Base-by-base conservation (phyloP, 2,113 vertebrate species). In the Colius striatus region DNA sequence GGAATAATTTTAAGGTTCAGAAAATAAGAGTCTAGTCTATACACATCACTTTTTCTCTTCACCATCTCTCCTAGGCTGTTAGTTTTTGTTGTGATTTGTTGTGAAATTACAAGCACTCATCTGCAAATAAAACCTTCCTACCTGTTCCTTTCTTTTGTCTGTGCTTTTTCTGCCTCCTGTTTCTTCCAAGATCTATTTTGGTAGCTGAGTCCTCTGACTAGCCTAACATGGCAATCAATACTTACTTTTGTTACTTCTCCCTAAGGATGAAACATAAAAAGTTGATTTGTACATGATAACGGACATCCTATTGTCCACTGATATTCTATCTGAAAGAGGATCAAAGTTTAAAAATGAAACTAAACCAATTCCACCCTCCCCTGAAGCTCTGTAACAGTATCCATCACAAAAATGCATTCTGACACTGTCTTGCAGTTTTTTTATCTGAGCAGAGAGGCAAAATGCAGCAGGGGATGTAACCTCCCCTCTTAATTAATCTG, bases 221-320 rank as follows among this genome's bases (percentile, higher is more conserved):
- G 38, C 47, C 83, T 67, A 92, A 89, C 83, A 23, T 41, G 91
- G 63, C 61, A 80, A 90, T 90, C 92, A 95, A 90, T 96, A 90
- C 41, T 58, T 68, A n/a, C 41, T 92, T 93, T 86, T 88, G 72
- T 83, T 94, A 77, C 48, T 78, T 61, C 48, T 78, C 89, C 65
- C 76, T 55, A 51, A 81, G 80, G 73, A 93, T 11, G 1, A 54
- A 92, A 89, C 38, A 86, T 21, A 29, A 83, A 92, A 94, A 95
- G 79, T 87, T 86, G 50, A 80, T 89, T 86, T 84, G 38, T 73
- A 74, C 41, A 76, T 70, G 41, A 45, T 47, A 90, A 73, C 20
- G 70, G 53, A 48, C 70, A 74, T 55, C 8, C 61, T 81, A 91
- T 81, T 78, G 73, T 74, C 48, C 43, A 67, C 47, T 11, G 27